phyloP scores from a whole-genome alignment of 2,113 vertebrate genomes.

The Alces alces region DNA sequence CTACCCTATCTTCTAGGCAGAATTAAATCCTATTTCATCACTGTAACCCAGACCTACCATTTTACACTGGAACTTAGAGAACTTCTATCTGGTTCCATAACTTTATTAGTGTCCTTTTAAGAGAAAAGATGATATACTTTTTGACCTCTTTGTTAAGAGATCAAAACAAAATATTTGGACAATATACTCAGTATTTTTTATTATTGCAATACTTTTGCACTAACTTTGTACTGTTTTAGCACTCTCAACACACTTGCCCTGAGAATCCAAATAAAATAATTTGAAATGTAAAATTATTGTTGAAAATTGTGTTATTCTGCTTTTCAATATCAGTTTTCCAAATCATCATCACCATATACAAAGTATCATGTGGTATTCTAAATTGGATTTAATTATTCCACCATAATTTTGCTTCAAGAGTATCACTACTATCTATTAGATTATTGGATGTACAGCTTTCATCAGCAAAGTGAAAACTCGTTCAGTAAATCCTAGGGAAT shows the following conservation, averaged over 20 bases:
- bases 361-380: background rate
- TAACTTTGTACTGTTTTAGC: background rate
- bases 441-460: background rate
- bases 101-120: background rate
- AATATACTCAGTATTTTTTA: background rate
- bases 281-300: slow-evolving; percentile 7
- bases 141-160: background rate
- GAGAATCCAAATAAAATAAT: slow-evolving; percentile 2
- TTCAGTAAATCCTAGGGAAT: background rate
- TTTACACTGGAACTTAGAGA: background rate
- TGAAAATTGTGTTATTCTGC: background rate
- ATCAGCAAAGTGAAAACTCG: slow-evolving; percentile 15
- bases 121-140: background rate
- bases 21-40: background rate
- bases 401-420: slow-evolving; percentile 23
- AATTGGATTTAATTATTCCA: background rate
- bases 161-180: background rate
- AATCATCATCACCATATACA: background rate
- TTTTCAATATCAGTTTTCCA: slow-evolving; percentile 17
- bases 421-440: background rate
- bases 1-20: background rate
- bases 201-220: background rate
- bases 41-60: background rate
- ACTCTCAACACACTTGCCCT: background rate
- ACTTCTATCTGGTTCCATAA: background rate